Evolutionary conservation across 2,797 vertebrate species (phyloP), one percentile per base, ranked within the genome.

Genomic region (Pipistrellus kuhlii): DNA sequence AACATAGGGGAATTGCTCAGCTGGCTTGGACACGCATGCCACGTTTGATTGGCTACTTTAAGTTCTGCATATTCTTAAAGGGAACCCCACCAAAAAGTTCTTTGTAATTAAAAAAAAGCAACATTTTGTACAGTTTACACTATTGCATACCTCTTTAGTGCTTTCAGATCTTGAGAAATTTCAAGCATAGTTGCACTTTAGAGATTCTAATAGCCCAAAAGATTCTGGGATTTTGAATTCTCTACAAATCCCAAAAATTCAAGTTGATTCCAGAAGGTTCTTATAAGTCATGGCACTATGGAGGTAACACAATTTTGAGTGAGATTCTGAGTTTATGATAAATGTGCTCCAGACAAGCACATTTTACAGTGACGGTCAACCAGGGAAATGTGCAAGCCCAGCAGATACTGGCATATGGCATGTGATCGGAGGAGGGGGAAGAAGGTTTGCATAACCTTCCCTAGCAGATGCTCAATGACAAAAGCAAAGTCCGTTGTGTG

Each of bases 391-490:
- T 96, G 91, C 94, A 91, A 68, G 41, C 53, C 64, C 59, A 96
- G 96, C 96, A 96, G 85, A 90, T 46, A 89, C 46, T 11, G 82
- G 85, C 97, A 97, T 95, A 92, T 96, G 97, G 95, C 7, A 38
- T 53, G 44, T 3, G 51, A 90, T 76, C 82, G 27, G 81, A 94
- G 14, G 38, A 71, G 46, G 51, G 55, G n/a, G n/a, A 84, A 66
- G 88, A 80, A 91, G 66, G 38, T 38, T 88, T 27, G 7, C 80
- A 7, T 55, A 96, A 23, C 35, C 59, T 89, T 85, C 13, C 17
- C 35, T 17, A 92, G 95, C 97, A 97, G 97, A 94, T 97, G 95
- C 94, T 97, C 80, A 86, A 55, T 21, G 91, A 95, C 95, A 91
- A 81, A 92, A 69, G 77, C 68, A 96, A 92, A 93, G 90, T 75